Evolutionary conservation across 2,888 invertebrate species (phyloP).

Genomic region (Caradrina clavipalpis): DNA sequence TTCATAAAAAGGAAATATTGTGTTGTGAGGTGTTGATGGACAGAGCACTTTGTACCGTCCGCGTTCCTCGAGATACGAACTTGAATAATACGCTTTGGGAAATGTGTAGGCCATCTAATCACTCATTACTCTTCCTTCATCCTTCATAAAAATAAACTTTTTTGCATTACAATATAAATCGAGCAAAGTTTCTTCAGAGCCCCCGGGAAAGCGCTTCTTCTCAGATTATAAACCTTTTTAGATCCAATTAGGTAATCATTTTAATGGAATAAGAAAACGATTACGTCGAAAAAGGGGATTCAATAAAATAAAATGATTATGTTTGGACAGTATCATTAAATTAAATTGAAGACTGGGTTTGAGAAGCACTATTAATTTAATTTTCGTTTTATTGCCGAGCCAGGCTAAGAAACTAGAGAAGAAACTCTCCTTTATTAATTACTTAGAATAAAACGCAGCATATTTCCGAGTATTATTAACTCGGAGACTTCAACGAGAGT

Average conservation of each 20-base stretch:
- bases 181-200: not conserved
- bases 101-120: not conserved
- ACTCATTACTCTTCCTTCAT: not conserved
- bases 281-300: not conserved
- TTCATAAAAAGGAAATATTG: slow-evolving; percentile 75
- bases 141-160: not conserved
- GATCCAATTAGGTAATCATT: slow-evolving; percentile 8
- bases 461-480: not conserved
- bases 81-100: not conserved
- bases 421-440: not conserved
- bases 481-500: too few species aligned
- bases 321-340: slow-evolving; percentile 40
- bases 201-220: not conserved
- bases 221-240: not conserved
- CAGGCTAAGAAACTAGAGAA: not conserved
- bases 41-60: slow-evolving; percentile 23
- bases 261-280: slow-evolving; percentile 8
- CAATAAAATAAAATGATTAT: slow-evolving; percentile 9
- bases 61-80: not conserved
- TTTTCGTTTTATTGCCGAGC: not conserved
- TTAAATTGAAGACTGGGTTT: slow-evolving; percentile 48
- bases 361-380: not conserved
- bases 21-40: slow-evolving; percentile 65
- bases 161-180: not conserved
- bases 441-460: not conserved